phyloP scores from a whole-genome alignment of 2,797 vertebrate genomes.

The Coranthus polyacanthus region DNA sequence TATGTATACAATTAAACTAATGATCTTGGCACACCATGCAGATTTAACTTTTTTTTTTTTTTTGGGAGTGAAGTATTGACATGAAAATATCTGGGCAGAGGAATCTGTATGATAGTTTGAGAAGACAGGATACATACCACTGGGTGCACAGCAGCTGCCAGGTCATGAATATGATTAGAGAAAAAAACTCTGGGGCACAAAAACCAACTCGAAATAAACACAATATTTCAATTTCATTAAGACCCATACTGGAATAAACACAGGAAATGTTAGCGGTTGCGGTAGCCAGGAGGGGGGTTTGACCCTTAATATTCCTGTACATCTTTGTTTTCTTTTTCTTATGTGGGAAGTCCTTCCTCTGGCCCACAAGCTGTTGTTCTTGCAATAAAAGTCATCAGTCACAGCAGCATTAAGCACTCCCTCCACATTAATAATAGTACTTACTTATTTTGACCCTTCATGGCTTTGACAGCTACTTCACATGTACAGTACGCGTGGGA shows the following conservation, averaged over 20 bases:
- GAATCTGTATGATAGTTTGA: not conserved
- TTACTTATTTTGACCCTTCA: slow-evolving; percentile 52
- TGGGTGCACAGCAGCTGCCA: not conserved
- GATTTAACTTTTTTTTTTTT: no score
- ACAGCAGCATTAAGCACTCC: slow-evolving; percentile 53
- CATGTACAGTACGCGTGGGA: not conserved
- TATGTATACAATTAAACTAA: no score
- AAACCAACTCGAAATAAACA: slow-evolving; percentile 39
- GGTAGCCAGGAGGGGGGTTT: slow-evolving; percentile 27
- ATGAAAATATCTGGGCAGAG: not conserved
- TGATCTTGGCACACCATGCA: no score
- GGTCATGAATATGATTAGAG: slow-evolving; percentile 13
- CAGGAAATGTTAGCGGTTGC: slow-evolving; percentile 39
- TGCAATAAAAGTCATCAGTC: slow-evolving; percentile 60
- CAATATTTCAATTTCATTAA: slow-evolving; percentile 42
- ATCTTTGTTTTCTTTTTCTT: slow-evolving; percentile 61
- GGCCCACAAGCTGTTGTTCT: slow-evolving; percentile 60
- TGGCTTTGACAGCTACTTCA: slow-evolving; percentile 40
- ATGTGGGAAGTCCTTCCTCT: slow-evolving; percentile 54
- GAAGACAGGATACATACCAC: slow-evolving; percentile 1
- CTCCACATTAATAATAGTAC: slow-evolving; percentile 59
- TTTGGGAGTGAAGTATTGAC: not conserved
- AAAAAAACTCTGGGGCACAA: slow-evolving; percentile 16
- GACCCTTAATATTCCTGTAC: slow-evolving; percentile 43
- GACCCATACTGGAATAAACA: slow-evolving; percentile 39